Base-by-base conservation (phyloP, 2,888 invertebrate species). In the Pyrocoelia pectoralis region DNA sequence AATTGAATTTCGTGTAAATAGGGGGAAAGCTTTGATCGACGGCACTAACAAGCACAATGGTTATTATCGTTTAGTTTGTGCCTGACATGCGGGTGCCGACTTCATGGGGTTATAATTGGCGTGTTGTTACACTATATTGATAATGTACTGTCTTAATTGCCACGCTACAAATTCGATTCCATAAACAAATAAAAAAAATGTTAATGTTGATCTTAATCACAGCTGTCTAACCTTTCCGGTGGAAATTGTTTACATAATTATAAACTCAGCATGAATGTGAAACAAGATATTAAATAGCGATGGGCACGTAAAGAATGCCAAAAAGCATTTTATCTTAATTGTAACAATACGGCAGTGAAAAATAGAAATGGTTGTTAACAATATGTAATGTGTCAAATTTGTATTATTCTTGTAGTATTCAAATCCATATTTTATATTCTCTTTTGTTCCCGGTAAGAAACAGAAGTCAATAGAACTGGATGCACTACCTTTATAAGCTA, bases 401-500 rank as follows among this genome's bases (percentile, higher is more conserved):
- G 17, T 46, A 46, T 46, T 46, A 2, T 18, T 10, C 15, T 33
- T 8, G 33, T 17, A n/a, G 46, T 46, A 46, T 46, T 46, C n/a
- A 46, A 46, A 46, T 46, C 15, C 46, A 18, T 46, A 46, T 46
- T 46, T 17, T 46, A 17, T 38, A n/a, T 13, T 38, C 19, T 28
- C 40, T 49, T 24, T 49, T 56, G 51, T 58, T 51, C 10, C 10
- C 33, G 2, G n/a, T 33, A 29, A 43, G 50, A 38, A 15, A 60
- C 64, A 24, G 59, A 51, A 60, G 59, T 56, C 48, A 50, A 41
- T 38, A 41, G 53, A 54, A 48, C 33, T 54, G 40, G 49, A 65
- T 52, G 55, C 41, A 50, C 10, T 51, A 61, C 58, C 49, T 65
- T 56, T 61, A 65, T 61, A 61, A 61, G 61, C 56, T 53, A 68